Evolutionary conservation across 2,113 vertebrate genomes (phyloP).

Genomic region (Halcyon senegalensis): DNA sequence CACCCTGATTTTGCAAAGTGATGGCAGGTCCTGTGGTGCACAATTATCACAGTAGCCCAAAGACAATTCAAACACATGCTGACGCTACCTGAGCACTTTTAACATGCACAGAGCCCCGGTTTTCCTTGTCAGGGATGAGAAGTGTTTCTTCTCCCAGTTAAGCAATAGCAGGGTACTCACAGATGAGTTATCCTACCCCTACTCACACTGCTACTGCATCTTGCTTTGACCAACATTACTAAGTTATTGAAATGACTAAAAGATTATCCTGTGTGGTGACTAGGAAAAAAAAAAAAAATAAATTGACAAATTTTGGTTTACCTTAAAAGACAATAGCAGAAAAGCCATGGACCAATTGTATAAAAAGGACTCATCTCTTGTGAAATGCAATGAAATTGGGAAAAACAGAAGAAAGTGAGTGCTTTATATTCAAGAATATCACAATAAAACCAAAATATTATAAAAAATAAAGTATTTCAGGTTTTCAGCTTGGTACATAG

Average conservation of each 20-base stretch:
- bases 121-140: background rate
- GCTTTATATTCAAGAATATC: background rate
- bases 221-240: background rate
- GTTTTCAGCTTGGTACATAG: background rate
- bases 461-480: background rate
- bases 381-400: background rate
- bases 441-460: background rate
- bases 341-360: background rate
- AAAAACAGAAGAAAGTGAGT: too few relatives aligned
- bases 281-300: background rate
- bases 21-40: background rate
- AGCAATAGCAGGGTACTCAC: background rate
- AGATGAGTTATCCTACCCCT: background rate
- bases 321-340: background rate
- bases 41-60: background rate
- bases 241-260: background rate
- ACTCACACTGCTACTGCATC: background rate
- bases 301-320: background rate
- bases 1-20: background rate
- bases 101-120: background rate
- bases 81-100: fast-evolving
- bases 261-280: background rate
- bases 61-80: background rate
- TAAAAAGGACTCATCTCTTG: background rate
- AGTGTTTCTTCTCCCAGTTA: background rate